phyloP scores from a whole-genome alignment of 2,888 invertebrate species.

The Orthonychiurus folsomi region DNA sequence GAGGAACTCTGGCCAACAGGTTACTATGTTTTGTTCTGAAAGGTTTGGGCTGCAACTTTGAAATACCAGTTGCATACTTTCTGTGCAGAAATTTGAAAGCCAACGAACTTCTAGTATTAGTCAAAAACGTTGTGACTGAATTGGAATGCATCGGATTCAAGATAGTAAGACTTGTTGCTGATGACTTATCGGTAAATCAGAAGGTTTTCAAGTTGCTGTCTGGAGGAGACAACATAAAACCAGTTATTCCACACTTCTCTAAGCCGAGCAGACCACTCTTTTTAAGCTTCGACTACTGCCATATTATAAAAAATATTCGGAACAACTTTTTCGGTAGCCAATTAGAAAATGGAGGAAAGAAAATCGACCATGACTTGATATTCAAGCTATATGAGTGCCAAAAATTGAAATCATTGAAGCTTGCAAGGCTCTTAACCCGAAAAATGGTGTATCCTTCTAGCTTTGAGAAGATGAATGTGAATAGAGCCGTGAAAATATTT shows the following conservation, averaged over 20 bases:
- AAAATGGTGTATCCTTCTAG: slow-evolving; percentile 2
- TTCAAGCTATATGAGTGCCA: background rate
- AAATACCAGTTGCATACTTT: slow-evolving; percentile 7
- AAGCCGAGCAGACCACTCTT: slow-evolving; percentile 6
- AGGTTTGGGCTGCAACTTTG: background rate
- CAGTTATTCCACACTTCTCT: too few species aligned
- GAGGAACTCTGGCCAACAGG: background rate
- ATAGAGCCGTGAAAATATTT: background rate
- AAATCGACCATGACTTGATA: background rate
- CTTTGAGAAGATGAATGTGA: slow-evolving; percentile 11
- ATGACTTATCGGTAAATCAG: background rate
- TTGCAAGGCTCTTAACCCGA: background rate
- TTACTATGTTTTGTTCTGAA: slow-evolving; percentile 6
- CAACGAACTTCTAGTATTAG: background rate
- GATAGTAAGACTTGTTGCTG: background rate
- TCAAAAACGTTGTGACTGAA: background rate
- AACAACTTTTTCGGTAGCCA: background rate
- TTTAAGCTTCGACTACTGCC: slow-evolving; percentile 2
- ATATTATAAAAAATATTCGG: slow-evolving; percentile 7
- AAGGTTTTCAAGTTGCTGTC: slow-evolving; percentile 5
- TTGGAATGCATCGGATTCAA: slow-evolving; percentile 7
- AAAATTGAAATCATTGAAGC: background rate
- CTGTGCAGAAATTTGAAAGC: background rate
- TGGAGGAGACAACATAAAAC: background rate
- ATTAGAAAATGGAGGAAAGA: background rate